phyloP scores from a whole-genome alignment of 2,888 invertebrate genomes.

The Leptopterna dolabrata region DNA sequence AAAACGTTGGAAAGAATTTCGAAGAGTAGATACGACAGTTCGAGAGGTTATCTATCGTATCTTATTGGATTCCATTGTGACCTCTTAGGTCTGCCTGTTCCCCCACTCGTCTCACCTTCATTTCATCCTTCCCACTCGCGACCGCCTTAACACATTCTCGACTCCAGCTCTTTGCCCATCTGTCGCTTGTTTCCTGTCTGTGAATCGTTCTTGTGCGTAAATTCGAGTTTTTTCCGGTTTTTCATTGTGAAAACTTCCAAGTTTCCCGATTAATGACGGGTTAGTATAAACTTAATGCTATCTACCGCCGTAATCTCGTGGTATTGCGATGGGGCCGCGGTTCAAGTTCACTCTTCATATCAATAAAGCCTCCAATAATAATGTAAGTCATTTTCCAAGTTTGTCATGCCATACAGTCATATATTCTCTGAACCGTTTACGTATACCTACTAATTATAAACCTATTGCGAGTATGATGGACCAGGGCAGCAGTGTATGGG shows the following conservation, averaged over 20 bases:
- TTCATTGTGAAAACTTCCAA: background rate
- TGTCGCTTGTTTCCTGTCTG: background rate
- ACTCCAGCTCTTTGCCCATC: conserved; percentile 5
- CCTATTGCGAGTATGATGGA: no score
- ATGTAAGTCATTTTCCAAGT: background rate
- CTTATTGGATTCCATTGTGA: conserved; percentile 35
- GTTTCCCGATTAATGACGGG: background rate
- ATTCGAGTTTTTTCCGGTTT: background rate
- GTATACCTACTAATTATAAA: no score
- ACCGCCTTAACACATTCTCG: conserved; percentile 11
- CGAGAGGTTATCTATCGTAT: conserved; percentile 32
- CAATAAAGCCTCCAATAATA: conserved; percentile 36
- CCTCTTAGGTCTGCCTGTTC: background rate
- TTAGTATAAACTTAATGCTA: background rate
- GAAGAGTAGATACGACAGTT: conserved; percentile 29
- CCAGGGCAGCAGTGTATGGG: no score
- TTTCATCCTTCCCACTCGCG: conserved; percentile 20
- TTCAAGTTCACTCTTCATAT: conserved; percentile 49
- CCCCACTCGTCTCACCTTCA: background rate
- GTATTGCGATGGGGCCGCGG: conserved; percentile 24
- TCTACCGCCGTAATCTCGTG: background rate
- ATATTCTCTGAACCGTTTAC: no score
- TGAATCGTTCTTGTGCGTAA: background rate
- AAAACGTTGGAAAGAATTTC: conserved; percentile 8
- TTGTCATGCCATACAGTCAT: no score